Conservation (phyloP, 2,888 invertebrate species). For the Netelia fuscicornis region DNA sequence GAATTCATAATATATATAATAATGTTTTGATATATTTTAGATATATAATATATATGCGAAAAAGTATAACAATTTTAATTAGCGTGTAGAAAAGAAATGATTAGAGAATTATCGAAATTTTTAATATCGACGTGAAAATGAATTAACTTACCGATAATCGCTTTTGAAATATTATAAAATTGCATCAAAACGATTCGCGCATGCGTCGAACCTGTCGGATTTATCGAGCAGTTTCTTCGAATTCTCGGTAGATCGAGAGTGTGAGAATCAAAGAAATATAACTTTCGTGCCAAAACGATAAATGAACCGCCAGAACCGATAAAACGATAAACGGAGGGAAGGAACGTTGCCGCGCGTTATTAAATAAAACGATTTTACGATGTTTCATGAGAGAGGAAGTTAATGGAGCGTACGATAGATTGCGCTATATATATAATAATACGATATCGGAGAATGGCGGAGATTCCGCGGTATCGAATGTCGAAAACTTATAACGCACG, state of each 20-base stretch:
- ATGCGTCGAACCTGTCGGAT: not conserved
- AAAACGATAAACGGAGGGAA: slow-evolving; percentile 8
- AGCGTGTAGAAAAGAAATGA: no score
- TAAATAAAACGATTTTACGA: slow-evolving; percentile 17
- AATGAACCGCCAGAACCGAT: slow-evolving; percentile 9
- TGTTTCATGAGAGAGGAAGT: slow-evolving; percentile 24
- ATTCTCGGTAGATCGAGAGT: not conserved
- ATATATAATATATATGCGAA: no score
- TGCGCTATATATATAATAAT: slow-evolving; percentile 13
- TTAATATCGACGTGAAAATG: no score
- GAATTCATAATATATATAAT: no score
- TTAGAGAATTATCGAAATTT: no score
- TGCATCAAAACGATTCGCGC: not conserved
- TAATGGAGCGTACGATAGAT: slow-evolving; percentile 19
- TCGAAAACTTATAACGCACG: slow-evolving; percentile 20
- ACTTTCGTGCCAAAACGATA: slow-evolving; percentile 2
- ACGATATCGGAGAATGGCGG: not conserved
- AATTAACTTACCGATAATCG: no score
- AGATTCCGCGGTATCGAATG: slow-evolving; percentile 33
- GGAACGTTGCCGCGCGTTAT: slow-evolving; percentile 4
- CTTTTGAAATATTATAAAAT: no score
- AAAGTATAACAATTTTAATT: no score
- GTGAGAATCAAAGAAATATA: slow-evolving; percentile 14
- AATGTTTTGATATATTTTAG: no score
- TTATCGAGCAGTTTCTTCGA: no score